Evolutionary conservation across 2,113 vertebrate species (phyloP).

Genomic region (Vanacampus margaritifer): DNA sequence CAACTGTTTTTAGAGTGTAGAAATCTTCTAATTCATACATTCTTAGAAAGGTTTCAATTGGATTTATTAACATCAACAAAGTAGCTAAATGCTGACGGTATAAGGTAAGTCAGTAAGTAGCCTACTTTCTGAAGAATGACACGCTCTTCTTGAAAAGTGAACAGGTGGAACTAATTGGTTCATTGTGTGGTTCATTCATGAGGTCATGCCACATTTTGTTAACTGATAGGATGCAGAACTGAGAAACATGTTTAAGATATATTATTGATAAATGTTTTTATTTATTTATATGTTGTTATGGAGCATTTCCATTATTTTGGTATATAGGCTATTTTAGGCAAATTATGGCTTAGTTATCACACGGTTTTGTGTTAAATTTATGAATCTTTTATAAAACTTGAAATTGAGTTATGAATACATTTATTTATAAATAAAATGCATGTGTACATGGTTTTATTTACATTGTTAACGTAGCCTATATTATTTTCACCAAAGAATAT

Average conservation of each 20-base stretch:
- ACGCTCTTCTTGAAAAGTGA: not conserved
- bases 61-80: not conserved
- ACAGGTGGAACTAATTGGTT: not conserved
- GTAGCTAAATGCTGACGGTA: no score
- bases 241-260: not conserved
- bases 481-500: not conserved
- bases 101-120: no score
- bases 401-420: no score
- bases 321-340: not conserved
- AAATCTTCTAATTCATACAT: not conserved
- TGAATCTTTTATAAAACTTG: not conserved
- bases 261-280: not conserved
- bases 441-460: not conserved
- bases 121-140: not conserved
- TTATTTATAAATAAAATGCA: no score
- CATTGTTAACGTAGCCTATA: not conserved
- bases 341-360: not conserved
- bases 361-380: not conserved
- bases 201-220: no score
- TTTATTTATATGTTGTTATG: not conserved
- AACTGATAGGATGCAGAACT: no score
- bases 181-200: no score
- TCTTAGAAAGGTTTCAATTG: not conserved
- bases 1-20: no score
- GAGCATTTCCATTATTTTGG: not conserved